Percentiles rank a stretch among this genome's conserved stretches.
Evolutionary conservation across 2,113 vertebrate species (phyloP).

Genomic region (Nematolebias whitei): DNA sequence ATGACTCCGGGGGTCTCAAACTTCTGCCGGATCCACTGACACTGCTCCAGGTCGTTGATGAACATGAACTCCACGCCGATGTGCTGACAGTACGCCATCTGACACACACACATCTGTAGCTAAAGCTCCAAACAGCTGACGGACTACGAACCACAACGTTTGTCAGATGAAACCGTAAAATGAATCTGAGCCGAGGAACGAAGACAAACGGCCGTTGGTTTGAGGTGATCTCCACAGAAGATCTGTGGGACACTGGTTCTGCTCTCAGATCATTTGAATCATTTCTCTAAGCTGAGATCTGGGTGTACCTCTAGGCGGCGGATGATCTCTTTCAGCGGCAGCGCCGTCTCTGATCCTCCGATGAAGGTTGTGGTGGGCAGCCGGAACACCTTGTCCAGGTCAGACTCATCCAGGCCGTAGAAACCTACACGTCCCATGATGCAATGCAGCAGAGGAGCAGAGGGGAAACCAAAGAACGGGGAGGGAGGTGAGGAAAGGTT

Average conservation of each 20-base stretch:
- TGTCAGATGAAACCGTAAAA: no score
- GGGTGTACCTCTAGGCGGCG: slow-evolving; percentile 88
- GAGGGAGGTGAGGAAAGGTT: slow-evolving; percentile 1
- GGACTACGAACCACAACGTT: no score
- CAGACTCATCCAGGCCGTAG: slow-evolving; percentile 93
- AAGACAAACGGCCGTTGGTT: no score
- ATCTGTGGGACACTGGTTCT: no score
- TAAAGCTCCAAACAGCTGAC: no score
- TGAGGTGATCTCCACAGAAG: no score
- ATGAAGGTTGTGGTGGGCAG: slow-evolving; percentile 98
- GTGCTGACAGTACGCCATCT: slow-evolving; percentile 98
- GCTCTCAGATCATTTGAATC: no score
- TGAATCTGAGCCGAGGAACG: no score
- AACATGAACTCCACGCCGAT: slow-evolving; percentile 99
- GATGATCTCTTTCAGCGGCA: slow-evolving; percentile 96
- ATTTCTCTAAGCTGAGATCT: no score
- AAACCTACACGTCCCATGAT: slow-evolving; percentile 84
- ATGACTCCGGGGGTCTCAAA: slow-evolving; percentile 94
- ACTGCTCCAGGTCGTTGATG: slow-evolving; percentile 98
- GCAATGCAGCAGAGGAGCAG: slow-evolving; percentile 30
- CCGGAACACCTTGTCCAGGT: slow-evolving; percentile 96
- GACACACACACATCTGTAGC: background rate
- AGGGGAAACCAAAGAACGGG: background rate
- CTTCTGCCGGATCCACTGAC: slow-evolving; percentile 98
- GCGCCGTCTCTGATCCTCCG: slow-evolving; percentile 89